Evolutionary conservation across 2,797 vertebrate genomes (phyloP), one percentile per base, ranked within the genome.

Genomic region (Margarornis squamiger): DNA sequence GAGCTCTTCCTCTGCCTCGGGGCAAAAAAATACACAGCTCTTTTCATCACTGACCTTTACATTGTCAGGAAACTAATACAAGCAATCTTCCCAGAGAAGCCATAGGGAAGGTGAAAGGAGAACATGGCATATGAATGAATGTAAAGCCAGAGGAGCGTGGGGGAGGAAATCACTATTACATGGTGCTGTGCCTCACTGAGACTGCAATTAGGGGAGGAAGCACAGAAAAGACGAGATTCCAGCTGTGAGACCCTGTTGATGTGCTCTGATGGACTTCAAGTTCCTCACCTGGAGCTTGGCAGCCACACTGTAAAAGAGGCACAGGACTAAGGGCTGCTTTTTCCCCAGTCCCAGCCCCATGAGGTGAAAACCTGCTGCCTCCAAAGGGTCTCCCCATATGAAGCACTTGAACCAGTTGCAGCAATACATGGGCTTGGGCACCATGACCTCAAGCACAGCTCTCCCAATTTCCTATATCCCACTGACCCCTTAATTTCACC

Each of bases 391-490:
- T 77, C 30, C 38, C 14, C 8, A 0, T 20, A 3, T 2, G 18
- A 65, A 12, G 4, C 32, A 4, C 2, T 7, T 2, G 23, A 49
- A 73, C 26, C 34, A 14, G 29, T 32, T 62, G 36, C 45, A 61
- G 29, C 2, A 30, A 27, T 0, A 26, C 7, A 9, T 0, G 0
- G 36, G 15, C 36, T 55, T 43, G 23, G 23, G 19, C 43, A 23
- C 24, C 27, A 12, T 3, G 9, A 46, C 7, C 57, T 54, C 10
- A 49, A 63, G 71, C 16, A 38, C 45, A 57, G n/a, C 45, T 72
- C 61, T 63, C 58, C 1, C 0, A 7, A 5, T 49, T 45, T 55
- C 51, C 48, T 24, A 1, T 7, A 34, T 29, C 63, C 68, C 8
- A 0, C 0, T 14, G 66, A 61, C 24, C 71, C 52, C 52, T 46